A percentile compares a stretch with the other conserved stretches of the same genome.
These are phyloP conservation scores for Trichonephila clavata DNA, from an alignment of 1,140 invertebrate genomes.

Conservation along the genomic window DNA sequence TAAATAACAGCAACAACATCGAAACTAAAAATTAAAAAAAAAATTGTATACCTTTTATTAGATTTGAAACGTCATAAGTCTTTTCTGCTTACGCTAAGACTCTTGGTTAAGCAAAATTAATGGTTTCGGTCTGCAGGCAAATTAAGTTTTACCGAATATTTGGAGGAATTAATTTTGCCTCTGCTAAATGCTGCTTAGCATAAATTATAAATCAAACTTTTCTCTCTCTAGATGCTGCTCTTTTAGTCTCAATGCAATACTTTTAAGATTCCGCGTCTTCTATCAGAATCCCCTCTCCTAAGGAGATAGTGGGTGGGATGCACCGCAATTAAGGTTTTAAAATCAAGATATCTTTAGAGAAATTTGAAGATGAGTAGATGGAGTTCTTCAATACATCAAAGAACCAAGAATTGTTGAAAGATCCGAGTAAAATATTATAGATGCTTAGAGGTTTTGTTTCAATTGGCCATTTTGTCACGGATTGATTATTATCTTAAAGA, in stretches of 20 bases:
- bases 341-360: not conserved
- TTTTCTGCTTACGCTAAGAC: constrained; percentile 64
- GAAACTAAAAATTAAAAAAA: constrained; percentile 28
- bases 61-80: constrained; percentile 77
- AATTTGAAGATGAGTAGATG: not conserved
- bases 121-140: constrained; percentile 64
- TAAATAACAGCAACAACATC: constrained; percentile 10
- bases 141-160: constrained; percentile 77
- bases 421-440: no score
- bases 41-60: constrained; percentile 66
- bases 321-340: constrained; percentile 9
- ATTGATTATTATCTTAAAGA: no score
- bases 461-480: no score
- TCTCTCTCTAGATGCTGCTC: constrained; percentile 24
- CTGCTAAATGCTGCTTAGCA: constrained; percentile 76
- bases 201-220: constrained; percentile 77
- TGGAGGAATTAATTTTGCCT: constrained; percentile 75
- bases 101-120: constrained; percentile 76
- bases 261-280: constrained; percentile 42
- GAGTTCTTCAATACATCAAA: not conserved
- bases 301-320: constrained; percentile 6
- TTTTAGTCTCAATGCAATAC: constrained; percentile 40
- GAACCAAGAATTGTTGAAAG: not conserved
- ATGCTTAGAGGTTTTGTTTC: no score
- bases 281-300: not conserved